phyloP scores from a whole-genome alignment of 2,113 vertebrate genomes.

The Sterna hirundo region DNA sequence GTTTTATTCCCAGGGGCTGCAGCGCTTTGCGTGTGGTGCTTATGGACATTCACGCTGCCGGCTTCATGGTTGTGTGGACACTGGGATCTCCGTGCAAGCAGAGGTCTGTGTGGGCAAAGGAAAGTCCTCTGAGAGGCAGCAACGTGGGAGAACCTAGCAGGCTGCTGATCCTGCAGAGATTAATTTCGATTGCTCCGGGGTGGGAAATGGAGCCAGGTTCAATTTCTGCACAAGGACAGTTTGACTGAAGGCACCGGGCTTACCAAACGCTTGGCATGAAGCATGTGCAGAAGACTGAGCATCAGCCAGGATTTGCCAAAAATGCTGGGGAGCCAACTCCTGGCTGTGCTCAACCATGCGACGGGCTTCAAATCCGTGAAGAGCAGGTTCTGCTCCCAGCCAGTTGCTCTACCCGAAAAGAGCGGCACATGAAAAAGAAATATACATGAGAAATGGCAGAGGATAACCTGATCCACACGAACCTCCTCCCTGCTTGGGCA shows the following conservation, averaged over 20 bases:
- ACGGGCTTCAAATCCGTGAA: neutral
- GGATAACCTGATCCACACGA: neutral
- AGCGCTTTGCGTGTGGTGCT: neutral
- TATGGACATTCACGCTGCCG: rapidly evolving
- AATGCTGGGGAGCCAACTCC: neutral
- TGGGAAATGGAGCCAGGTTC: neutral
- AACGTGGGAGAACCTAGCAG: rapidly evolving
- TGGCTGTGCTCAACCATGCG: neutral
- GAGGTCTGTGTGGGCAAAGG: neutral
- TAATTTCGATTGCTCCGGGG: rapidly evolving
- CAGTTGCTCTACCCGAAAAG: neutral
- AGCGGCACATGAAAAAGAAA: neutral
- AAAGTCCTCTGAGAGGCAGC: neutral
- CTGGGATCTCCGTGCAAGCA: neutral
- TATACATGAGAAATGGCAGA: neutral
- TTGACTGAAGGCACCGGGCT: rapidly evolving
- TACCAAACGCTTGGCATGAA: neutral
- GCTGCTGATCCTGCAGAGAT: neutral
- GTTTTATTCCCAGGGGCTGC: neutral
- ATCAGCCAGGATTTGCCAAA: neutral
- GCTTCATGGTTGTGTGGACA: rapidly evolving
- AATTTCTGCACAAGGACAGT: neutral
- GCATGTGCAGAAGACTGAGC: neutral
- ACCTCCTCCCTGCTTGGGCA: neutral
- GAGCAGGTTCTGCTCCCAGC: neutral